These are phyloP conservation scores for Lamprotornis superbus DNA, from an alignment of 2,113 vertebrate species.

Conservation along the genomic window DNA sequence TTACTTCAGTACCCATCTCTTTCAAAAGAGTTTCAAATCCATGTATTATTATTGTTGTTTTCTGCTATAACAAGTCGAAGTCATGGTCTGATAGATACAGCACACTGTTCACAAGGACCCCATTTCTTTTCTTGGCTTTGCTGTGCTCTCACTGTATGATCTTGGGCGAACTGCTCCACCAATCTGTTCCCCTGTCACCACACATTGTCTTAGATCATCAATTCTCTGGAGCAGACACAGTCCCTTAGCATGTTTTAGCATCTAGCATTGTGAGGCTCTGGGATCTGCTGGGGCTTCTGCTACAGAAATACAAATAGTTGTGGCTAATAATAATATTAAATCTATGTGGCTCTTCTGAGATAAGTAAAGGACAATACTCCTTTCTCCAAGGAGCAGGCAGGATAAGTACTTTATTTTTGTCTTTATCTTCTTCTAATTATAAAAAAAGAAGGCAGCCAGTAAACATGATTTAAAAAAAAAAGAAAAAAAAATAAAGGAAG, in stretches of 20 bases:
- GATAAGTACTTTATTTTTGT: slow-evolving; percentile 42
- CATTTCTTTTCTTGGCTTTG: background rate
- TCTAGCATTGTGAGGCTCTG: background rate
- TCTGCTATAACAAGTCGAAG: background rate
- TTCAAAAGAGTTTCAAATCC: background rate
- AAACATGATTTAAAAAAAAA: background rate
- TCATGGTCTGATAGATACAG: fast-evolving
- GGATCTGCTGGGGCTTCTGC: background rate
- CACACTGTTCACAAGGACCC: background rate
- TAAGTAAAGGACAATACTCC: slow-evolving; percentile 41
- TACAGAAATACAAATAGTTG: slow-evolving; percentile 31
- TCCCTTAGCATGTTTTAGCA: background rate
- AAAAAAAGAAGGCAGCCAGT: background rate
- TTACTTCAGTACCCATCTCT: background rate
- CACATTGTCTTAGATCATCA: slow-evolving; percentile 26
- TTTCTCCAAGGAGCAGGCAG: background rate
- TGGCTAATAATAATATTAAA: slow-evolving; percentile 37
- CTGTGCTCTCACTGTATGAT: background rate
- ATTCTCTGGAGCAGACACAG: slow-evolving; percentile 30
- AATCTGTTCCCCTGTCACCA: slow-evolving; percentile 43
- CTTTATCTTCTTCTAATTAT: slow-evolving; percentile 36
- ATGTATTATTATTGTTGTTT: background rate
- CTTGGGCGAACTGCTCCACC: slow-evolving; percentile 11
- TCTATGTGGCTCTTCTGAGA: slow-evolving; percentile 24
- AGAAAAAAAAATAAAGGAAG: background rate